Evolutionary conservation across 2,797 vertebrate genomes (phyloP).

Genomic region (Myotis planiceps): DNA sequence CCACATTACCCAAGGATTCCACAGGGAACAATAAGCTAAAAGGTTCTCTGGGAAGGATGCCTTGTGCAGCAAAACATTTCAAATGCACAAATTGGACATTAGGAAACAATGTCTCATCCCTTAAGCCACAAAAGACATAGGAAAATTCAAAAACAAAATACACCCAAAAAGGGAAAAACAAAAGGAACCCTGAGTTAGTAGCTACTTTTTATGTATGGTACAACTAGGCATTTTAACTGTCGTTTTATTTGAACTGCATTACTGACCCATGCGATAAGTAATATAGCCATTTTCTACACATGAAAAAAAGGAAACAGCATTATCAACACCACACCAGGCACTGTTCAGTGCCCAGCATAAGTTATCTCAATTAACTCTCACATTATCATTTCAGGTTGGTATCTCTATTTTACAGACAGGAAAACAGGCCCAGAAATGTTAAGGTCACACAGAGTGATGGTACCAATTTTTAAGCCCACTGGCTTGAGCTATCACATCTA

Average conservation of each 20-base stretch:
- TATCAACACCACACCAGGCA: background rate
- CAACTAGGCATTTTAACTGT: background rate
- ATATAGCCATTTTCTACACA: background rate
- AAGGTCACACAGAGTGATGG: background rate
- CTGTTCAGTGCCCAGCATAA: background rate
- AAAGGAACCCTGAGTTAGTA: background rate
- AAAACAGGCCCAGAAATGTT: background rate
- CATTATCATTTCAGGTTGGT: background rate
- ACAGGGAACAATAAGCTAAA: background rate
- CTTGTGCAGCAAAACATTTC: constrained; percentile 16
- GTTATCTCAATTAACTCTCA: background rate
- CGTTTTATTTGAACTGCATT: background rate
- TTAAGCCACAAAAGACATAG: constrained; percentile 2
- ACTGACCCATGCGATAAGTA: background rate
- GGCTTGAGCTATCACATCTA: background rate
- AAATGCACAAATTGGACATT: background rate
- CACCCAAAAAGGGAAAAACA: background rate
- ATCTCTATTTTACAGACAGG: background rate
- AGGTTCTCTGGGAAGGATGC: background rate
- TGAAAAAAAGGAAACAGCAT: background rate
- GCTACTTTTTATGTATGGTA: background rate
- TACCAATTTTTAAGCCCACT: background rate
- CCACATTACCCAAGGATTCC: background rate
- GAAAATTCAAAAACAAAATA: constrained; percentile 24
- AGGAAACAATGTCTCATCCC: constrained; percentile 8